phyloP scores from a whole-genome alignment of 1,140 invertebrate species.

The Bacillus rossius region DNA sequence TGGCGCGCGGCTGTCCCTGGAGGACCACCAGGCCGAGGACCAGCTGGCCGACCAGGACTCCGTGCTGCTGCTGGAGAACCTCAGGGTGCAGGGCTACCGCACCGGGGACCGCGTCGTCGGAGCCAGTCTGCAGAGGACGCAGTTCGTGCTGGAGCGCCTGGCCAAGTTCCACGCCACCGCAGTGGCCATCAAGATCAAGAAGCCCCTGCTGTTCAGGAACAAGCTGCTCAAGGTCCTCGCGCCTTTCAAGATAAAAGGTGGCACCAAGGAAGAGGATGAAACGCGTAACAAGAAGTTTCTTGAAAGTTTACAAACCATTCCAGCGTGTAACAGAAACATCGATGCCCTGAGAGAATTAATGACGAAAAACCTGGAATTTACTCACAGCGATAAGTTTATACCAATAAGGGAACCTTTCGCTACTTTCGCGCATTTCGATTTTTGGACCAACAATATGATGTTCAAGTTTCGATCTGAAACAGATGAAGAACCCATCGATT shows the following conservation, averaged over 20 bases:
- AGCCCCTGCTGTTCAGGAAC: slow-evolving; percentile 2
- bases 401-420: slow-evolving; percentile 13
- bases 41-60: not conserved
- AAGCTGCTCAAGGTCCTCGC: not conserved
- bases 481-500: not conserved
- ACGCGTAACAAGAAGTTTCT: not conserved
- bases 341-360: not conserved
- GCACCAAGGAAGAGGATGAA: not conserved
- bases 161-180: slow-evolving; percentile 5
- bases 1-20: not conserved
- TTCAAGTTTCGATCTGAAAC: slow-evolving; percentile 1
- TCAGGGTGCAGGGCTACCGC: not conserved
- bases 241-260: not conserved
- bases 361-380: not conserved
- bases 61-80: slow-evolving; percentile 5
- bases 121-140: not conserved
- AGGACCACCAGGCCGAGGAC: not conserved
- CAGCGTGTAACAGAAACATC: not conserved
- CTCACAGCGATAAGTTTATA: not conserved
- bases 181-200: slow-evolving; percentile 3
- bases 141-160: not conserved
- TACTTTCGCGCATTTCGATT: slow-evolving; percentile 11
- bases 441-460: slow-evolving; percentile 16
- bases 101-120: not conserved
- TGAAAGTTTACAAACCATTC: not conserved